phyloP scores from a whole-genome alignment of 1,140 invertebrate genomes.

The Palaemon carinicauda region DNA sequence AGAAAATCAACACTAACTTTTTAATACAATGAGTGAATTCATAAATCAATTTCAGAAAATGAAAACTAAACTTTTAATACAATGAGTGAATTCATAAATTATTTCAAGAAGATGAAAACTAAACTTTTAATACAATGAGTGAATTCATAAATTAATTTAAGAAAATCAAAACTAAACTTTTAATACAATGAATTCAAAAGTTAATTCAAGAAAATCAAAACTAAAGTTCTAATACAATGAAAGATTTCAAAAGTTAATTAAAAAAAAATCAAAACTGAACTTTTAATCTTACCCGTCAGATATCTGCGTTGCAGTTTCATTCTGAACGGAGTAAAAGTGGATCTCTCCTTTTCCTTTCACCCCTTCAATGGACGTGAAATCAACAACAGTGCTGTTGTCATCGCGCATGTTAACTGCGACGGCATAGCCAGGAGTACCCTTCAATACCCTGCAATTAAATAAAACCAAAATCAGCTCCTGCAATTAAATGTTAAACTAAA shows the following conservation, averaged over 20 bases:
- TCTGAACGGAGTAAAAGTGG: background rate
- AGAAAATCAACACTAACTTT: too few species aligned
- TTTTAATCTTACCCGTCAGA: slow-evolving; percentile 16
- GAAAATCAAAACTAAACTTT: background rate
- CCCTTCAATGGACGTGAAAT: slow-evolving; percentile 23
- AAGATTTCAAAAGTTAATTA: background rate
- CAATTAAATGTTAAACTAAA: too few species aligned
- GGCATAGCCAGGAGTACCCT: slow-evolving; percentile 43
- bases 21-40: too few species aligned
- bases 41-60: too few species aligned
- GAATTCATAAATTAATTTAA: too few species aligned
- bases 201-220: background rate
- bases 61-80: too few species aligned
- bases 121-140: too few species aligned
- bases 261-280: background rate
- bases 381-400: background rate
- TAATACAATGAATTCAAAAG: background rate
- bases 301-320: background rate
- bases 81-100: background rate
- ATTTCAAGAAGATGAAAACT: background rate
- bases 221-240: too few species aligned
- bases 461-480: too few species aligned
- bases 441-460: slow-evolving; percentile 18
- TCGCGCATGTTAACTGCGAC: slow-evolving; percentile 26
- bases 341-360: slow-evolving; percentile 27